Evolutionary conservation across 2,888 invertebrate genomes (phyloP).

Genomic region (Schizotus pectinicornis): DNA sequence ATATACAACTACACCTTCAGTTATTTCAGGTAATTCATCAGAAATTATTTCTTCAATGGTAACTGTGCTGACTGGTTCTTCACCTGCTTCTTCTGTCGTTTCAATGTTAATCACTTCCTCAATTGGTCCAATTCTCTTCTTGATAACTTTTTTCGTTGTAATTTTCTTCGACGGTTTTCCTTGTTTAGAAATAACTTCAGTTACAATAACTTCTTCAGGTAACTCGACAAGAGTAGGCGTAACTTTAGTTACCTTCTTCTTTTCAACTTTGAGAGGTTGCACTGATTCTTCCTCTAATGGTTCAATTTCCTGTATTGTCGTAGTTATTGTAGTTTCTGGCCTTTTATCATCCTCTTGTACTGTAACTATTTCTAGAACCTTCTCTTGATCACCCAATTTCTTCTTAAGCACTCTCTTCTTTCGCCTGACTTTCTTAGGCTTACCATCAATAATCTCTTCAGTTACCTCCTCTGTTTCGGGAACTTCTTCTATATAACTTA

Average conservation of each 20-base stretch:
- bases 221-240: slow-evolving; percentile 44
- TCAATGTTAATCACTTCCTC: slow-evolving; percentile 45
- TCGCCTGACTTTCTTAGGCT: slow-evolving; percentile 44
- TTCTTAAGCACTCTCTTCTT: slow-evolving; percentile 57
- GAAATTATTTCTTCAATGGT: slow-evolving; percentile 37
- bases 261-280: slow-evolving; percentile 8
- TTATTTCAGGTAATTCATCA: slow-evolving; percentile 28
- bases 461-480: slow-evolving; percentile 44
- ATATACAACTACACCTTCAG: slow-evolving; percentile 36
- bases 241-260: slow-evolving; percentile 14
- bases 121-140: slow-evolving; percentile 43
- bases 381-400: slow-evolving; percentile 44
- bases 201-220: slow-evolving; percentile 48
- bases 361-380: slow-evolving; percentile 31
- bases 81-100: slow-evolving; percentile 36
- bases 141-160: slow-evolving; percentile 41
- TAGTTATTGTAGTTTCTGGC: slow-evolving; percentile 29
- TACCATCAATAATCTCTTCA: slow-evolving; percentile 33
- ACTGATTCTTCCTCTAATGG: slow-evolving; percentile 15
- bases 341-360: slow-evolving; percentile 36
- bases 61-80: slow-evolving; percentile 41
- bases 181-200: slow-evolving; percentile 28
- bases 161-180: slow-evolving; percentile 43
- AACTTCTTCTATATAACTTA: slow-evolving; percentile 37
- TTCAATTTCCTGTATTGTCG: slow-evolving; percentile 9